phyloP scores from a whole-genome alignment of 2,888 invertebrate species.

The Thera obeliscata region DNA sequence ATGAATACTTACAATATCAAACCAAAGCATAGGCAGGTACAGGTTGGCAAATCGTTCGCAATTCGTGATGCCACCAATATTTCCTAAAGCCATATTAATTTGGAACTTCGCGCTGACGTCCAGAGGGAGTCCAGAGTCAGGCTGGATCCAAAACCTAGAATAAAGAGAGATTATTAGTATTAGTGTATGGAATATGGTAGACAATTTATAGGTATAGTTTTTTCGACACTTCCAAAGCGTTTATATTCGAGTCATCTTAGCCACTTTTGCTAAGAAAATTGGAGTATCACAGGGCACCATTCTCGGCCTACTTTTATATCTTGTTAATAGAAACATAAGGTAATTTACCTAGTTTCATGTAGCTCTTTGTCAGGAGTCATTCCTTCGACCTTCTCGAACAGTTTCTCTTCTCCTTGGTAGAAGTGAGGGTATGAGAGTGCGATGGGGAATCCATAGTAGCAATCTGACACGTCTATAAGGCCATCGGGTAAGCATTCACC shows the following conservation, averaged over 20 bases:
- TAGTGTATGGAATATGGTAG: no score
- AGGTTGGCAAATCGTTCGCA: conserved; percentile 88
- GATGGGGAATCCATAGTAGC: conserved; percentile 96
- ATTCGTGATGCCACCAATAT: conserved; percentile 87
- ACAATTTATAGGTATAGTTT: not conserved
- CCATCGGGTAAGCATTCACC: conserved; percentile 89
- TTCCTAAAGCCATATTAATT: conserved; percentile 93
- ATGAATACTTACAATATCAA: conserved; percentile 91
- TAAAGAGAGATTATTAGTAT: no score
- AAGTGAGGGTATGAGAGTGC: conserved; percentile 95
- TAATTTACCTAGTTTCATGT: conserved; percentile 73
- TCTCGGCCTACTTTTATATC: not conserved
- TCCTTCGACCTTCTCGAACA: conserved; percentile 88
- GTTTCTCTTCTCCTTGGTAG: conserved; percentile 87
- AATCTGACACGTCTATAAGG: conserved; percentile 92
- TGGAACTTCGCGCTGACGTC: conserved; percentile 92
- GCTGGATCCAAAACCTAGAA: conserved; percentile 91
- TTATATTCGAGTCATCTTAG: no score
- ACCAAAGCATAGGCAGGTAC: conserved; percentile 93
- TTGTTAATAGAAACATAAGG: not conserved
- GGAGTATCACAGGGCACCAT: conserved; percentile 3
- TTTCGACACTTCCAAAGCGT: no score
- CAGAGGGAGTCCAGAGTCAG: conserved; percentile 91
- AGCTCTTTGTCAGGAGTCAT: conserved; percentile 85
- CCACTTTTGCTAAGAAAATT: not conserved